phyloP scores from a whole-genome alignment of 1,140 invertebrate genomes.

The Monomorium pharaonis region DNA sequence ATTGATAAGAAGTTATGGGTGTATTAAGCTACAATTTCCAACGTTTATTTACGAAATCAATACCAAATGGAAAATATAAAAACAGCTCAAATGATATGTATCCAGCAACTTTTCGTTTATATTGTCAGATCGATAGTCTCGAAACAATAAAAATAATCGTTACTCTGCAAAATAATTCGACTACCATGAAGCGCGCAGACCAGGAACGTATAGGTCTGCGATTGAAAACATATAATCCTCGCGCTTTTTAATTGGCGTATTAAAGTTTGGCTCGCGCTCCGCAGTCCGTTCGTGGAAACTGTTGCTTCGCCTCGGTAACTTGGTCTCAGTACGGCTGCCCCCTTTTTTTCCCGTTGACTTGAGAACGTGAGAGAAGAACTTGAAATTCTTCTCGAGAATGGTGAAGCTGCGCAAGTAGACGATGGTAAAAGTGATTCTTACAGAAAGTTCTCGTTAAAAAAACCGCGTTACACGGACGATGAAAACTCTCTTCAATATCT shows the following conservation, averaged over 20 bases:
- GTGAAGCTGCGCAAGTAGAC: constrained; percentile 17
- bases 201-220: background rate
- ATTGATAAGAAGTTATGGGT: too few relatives aligned
- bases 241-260: constrained; percentile 43
- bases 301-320: constrained; percentile 43
- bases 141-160: background rate
- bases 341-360: constrained; percentile 7
- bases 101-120: too few relatives aligned
- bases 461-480: background rate
- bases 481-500: background rate
- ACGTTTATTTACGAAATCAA: too few relatives aligned
- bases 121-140: background rate
- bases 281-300: constrained; percentile 13
- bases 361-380: constrained; percentile 23
- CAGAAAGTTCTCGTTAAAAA: background rate
- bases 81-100: too few relatives aligned
- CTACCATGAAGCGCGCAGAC: background rate
- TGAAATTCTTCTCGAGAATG: constrained; percentile 36
- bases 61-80: too few relatives aligned
- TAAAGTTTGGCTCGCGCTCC: constrained; percentile 15
- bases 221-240: constrained; percentile 11
- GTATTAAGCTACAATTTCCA: too few relatives aligned
- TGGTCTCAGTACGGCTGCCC: background rate
- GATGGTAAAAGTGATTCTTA: constrained; percentile 44
- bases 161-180: background rate